Evolutionary conservation across 2,797 vertebrate genomes (phyloP), one percentile per base, ranked within the genome.

Genomic region (Melanotaenia pygmaea): DNA sequence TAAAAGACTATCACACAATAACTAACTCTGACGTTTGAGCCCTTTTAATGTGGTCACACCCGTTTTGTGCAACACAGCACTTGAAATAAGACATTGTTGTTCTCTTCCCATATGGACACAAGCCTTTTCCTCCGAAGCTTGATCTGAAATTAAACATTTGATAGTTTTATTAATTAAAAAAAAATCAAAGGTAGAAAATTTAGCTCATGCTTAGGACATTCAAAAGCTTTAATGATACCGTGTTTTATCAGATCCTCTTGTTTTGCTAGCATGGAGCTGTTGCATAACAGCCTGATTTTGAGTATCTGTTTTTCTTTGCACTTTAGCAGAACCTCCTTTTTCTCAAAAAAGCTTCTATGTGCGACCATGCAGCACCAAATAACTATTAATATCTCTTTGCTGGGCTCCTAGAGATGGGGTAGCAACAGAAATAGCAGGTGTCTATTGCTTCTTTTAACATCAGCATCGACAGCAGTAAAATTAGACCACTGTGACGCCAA

Each of bases 381-480:
- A 65, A 92, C 96, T 97, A 98, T 97, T 93, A 93, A 94, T 95
- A 94, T 80, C 81, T 77, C 80, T 67, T 70, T 65, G 69, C 71
- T n/a, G 30, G 67, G 84, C 84, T 67, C 18, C 20, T 83, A 92
- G 93, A 94, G 91, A 91, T 82, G 91, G 83, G 67, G 91, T 88
- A 93, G 93, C 87, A 82, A 95, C 93, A 93, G 93, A 96, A 97
- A 98, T 98, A 98, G 96, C 96, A 96, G 92, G 95, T 97, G 94
- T 94, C 95, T 91, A 93, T 94, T 95, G 95, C 95, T 95, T 95
- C 93, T 95, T 96, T 95, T 95, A 95, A 95, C 96, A 97, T 95
- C 95, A 96, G 95, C 96, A 97, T 96, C 96, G 96, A 95, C 93
- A 80, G 73, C 89, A 95, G 96, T 96, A 98, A 98, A 98, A 96